These are phyloP conservation scores for Sinohyriopsis cumingii DNA, from an alignment of 2,888 invertebrate species.

Conservation along the genomic window DNA sequence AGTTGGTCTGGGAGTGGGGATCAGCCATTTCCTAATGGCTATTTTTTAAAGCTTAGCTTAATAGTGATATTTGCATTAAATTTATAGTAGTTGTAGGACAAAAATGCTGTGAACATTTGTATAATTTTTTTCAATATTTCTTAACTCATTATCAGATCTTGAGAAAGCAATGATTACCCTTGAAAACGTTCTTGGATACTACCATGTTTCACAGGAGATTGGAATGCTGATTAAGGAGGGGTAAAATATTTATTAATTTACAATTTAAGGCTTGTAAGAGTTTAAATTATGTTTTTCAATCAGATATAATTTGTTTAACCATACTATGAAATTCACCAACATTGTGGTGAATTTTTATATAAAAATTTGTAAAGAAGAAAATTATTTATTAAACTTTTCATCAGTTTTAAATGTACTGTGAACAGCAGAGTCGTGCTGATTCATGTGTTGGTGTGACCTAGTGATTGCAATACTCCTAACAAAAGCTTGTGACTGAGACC, in stretches of 20 bases:
- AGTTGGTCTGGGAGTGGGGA: no score
- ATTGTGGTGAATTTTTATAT: no score
- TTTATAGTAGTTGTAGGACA: no score
- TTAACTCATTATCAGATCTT: slow-evolving; percentile 80
- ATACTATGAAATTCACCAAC: no score
- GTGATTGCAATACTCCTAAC: no score
- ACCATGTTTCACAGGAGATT: slow-evolving; percentile 94
- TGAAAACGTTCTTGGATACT: slow-evolving; percentile 95
- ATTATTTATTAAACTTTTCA: background rate
- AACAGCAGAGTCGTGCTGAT: no score
- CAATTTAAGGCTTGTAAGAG: background rate
- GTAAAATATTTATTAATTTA: slow-evolving; percentile 73
- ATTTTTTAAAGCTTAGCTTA: background rate
- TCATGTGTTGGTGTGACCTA: no score
- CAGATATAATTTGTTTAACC: background rate
- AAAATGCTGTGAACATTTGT: background rate
- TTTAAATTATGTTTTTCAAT: no score
- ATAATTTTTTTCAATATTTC: slow-evolving; percentile 6
- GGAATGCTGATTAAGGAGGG: slow-evolving; percentile 89
- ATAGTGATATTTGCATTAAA: background rate
- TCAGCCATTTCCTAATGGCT: no score
- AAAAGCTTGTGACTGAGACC: no score
- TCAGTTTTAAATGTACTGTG: background rate
- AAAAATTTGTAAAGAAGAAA: no score
- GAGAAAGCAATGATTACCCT: slow-evolving; percentile 89